Evolutionary conservation across 2,113 vertebrate genomes (phyloP), one percentile per base, ranked within the genome.

Genomic region (Pheucticus melanocephalus): DNA sequence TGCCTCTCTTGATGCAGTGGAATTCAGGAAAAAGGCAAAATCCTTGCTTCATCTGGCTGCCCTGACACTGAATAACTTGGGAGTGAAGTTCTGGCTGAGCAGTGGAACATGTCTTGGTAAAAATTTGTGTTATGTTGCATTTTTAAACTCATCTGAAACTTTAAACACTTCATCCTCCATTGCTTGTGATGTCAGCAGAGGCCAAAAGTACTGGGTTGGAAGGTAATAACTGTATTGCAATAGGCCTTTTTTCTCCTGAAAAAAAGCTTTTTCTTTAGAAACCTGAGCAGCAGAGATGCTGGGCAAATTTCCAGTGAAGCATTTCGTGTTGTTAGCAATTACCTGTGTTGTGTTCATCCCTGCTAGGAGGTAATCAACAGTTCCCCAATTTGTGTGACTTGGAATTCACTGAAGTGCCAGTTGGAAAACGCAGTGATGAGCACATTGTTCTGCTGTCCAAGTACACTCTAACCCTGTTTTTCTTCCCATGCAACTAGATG

Each of bases 101-200:
- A 99, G 99, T 65, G 99, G 99, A 59, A 99, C 99, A 4, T 99
- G 99, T 84, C 97, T 99, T 12, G 99, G 99, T 99, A 98, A 97
- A 97, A 65, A 24, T 42, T 63, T 78, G 22, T 44, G 25, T 78
- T 88, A 21, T 27, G 4, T n/a, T 84, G 53, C 56, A 54, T 59
- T 94, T 83, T 94, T 60, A 80, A 90, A 47, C 5, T 60, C 6
- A 44, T 24, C 61, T 44, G 45, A 77, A 78, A 59, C 44, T 15
- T 78, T 72, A 40, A 92, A 11, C 6, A 1, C 70, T 78, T 89
- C 16, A 37, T 76, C 12, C 8, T 66, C 40, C 90, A 15, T 80
- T 73, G 45, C 35, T 92, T 51, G 31, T 57, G 35, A 19, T 84
- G 33, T 39, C 64, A 94, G n/a, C 81, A 91, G 57, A 92, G 33